Percentiles rank a stretch among this genome's conserved stretches.
Conservation (phyloP, 2,888 invertebrate species). For the Patella caerulea region DNA sequence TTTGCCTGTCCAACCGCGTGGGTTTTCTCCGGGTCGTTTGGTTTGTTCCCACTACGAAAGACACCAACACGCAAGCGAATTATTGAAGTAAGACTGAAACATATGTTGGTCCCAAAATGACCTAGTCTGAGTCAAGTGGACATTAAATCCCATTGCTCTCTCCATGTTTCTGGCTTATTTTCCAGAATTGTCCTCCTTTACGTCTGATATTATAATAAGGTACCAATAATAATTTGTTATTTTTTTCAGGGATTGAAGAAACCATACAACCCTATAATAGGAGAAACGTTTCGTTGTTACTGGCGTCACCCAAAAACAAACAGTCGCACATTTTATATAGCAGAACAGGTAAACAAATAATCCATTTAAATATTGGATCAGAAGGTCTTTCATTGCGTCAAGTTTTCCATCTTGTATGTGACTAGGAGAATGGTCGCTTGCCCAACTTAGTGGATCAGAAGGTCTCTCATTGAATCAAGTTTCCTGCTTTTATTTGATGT, state of each 20-base stretch:
- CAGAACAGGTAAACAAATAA: slow-evolving; percentile 83
- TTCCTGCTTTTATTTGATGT: no score
- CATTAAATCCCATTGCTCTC: no score
- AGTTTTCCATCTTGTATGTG: no score
- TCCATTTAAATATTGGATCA: background rate
- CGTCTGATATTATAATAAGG: background rate
- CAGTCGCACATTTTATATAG: slow-evolving; percentile 90
- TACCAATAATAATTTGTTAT: background rate
- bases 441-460: no score
- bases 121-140: no score
- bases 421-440: no score
- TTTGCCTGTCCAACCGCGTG: no score
- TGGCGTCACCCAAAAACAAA: slow-evolving; percentile 86
- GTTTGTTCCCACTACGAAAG: background rate
- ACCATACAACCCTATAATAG: slow-evolving; percentile 94
- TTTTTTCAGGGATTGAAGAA: slow-evolving; percentile 84
- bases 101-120: no score
- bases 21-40: background rate
- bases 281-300: slow-evolving; percentile 91
- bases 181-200: no score
- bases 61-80: background rate
- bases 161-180: no score
- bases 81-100: background rate
- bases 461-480: no score
- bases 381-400: no score